Evolutionary conservation across 2,113 vertebrate genomes (phyloP).

Genomic region (Semnornis frantzii): DNA sequence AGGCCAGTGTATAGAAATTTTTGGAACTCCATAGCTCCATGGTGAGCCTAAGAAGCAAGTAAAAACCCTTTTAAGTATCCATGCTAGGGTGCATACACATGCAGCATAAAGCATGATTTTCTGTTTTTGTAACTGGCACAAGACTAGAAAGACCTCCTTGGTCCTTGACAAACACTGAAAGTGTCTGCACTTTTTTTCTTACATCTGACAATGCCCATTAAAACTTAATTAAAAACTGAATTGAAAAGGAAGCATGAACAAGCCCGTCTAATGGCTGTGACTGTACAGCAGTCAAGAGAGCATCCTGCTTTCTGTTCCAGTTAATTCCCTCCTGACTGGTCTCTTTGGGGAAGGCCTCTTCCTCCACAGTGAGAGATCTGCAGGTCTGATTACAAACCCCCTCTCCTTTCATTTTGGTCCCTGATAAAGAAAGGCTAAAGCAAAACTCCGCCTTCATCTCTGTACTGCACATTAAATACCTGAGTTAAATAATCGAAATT

Average conservation of each 20-base stretch:
- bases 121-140: not conserved
- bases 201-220: not conserved
- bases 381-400: not conserved
- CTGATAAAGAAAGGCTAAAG: not conserved
- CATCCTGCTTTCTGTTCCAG: not conserved
- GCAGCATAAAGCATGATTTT: not conserved
- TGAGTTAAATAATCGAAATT: not conserved
- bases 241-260: not conserved
- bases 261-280: rapidly evolving
- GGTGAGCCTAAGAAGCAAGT: not conserved
- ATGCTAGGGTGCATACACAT: not conserved
- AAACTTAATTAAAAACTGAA: not conserved
- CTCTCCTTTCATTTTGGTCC: not conserved
- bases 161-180: not conserved
- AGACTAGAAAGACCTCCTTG: not conserved
- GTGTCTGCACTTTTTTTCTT: not conserved
- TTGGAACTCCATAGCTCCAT: not conserved
- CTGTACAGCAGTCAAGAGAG: not conserved
- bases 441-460: not conserved
- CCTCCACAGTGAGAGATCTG: not conserved
- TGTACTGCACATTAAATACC: not conserved
- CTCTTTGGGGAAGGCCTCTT: not conserved
- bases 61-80: not conserved
- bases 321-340: not conserved
- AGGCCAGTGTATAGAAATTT: not conserved